These are phyloP conservation scores for Hirundichthys speculiger DNA, from an alignment of 2,113 vertebrate genomes.

Conservation along the genomic window DNA sequence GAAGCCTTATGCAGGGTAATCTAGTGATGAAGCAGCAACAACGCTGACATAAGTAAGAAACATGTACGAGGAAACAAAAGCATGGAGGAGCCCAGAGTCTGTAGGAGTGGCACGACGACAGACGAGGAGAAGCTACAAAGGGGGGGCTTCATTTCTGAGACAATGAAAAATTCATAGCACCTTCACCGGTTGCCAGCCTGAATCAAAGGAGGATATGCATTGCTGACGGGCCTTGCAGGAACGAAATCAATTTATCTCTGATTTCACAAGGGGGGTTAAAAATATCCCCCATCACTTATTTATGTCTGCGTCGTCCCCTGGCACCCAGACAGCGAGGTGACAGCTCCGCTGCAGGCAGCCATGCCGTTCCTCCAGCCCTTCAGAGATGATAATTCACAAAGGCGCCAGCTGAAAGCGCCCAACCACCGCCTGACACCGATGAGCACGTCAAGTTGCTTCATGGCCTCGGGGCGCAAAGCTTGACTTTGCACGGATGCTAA, in stretches of 20 bases:
- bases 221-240: conserved; percentile 64
- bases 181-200: conserved; percentile 68
- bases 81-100: conserved; percentile 4
- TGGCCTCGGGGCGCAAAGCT: background rate
- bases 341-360: conserved; percentile 47
- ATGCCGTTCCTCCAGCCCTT: conserved; percentile 13
- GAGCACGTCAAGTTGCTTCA: background rate
- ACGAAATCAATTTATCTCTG: conserved; percentile 76
- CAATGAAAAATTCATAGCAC: conserved; percentile 75
- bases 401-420: conserved; percentile 13
- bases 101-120: conserved; percentile 20
- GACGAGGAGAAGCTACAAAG: conserved; percentile 2
- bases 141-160: conserved; percentile 59
- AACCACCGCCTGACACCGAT: conserved; percentile 22
- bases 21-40: conserved; percentile 14
- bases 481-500: background rate
- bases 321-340: conserved; percentile 46
- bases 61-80: conserved; percentile 31
- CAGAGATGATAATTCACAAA: conserved; percentile 44
- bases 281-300: conserved; percentile 73
- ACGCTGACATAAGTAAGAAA: conserved; percentile 27
- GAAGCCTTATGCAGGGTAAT: conserved; percentile 56
- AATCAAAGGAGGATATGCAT: conserved; percentile 72
- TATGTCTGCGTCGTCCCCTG: conserved; percentile 64
- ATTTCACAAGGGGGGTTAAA: conserved; percentile 71